Evolutionary conservation across 2,797 vertebrate genomes (phyloP).

Genomic region (Thamnophis elegans): DNA sequence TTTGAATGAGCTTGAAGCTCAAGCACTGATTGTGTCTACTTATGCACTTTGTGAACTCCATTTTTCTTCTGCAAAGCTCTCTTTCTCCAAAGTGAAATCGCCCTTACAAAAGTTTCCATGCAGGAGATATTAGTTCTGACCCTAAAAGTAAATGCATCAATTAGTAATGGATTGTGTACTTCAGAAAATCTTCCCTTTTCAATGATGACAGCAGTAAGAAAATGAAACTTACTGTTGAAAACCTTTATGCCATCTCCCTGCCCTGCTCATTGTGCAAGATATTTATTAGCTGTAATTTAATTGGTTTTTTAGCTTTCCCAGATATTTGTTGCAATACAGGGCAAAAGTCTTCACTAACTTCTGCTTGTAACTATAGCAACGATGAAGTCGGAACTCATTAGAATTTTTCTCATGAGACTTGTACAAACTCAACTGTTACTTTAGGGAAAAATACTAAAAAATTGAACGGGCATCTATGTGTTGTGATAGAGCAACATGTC

Average conservation of each 20-base stretch:
- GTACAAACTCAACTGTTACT: constrained; percentile 19
- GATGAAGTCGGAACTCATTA: constrained; percentile 31
- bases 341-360: constrained; percentile 38
- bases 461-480: not conserved
- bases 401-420: constrained; percentile 28
- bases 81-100: not conserved
- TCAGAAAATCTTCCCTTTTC: not conserved
- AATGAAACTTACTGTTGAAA: not conserved
- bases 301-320: constrained; percentile 17
- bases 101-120: not conserved
- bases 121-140: not conserved
- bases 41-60: not conserved
- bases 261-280: not conserved
- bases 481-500: not conserved
- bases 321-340: constrained; percentile 20
- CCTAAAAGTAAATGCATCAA: not conserved
- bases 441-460: constrained; percentile 23
- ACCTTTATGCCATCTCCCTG: not conserved
- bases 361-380: constrained; percentile 32
- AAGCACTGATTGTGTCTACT: not conserved
- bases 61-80: not conserved
- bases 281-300: constrained; percentile 35
- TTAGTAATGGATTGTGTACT: not conserved
- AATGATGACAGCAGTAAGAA: not conserved
- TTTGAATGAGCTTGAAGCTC: not conserved